Conservation (phyloP, 2,797 vertebrate species). For the Parauchenoglanis punctatus region DNA sequence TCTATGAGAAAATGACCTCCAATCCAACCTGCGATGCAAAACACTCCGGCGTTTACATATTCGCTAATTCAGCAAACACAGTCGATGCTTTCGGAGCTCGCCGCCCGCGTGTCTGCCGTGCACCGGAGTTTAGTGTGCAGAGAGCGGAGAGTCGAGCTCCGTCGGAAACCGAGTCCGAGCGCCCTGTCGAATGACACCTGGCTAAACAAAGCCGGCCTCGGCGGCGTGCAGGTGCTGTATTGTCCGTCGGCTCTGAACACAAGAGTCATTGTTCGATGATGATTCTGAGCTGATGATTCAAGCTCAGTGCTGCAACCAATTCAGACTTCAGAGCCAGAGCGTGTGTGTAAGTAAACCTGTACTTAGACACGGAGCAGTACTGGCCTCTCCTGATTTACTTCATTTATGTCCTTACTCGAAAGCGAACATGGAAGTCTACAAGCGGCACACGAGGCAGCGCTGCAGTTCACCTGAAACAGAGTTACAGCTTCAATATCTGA, state of each 20-base stretch:
- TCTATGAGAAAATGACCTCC: background rate
- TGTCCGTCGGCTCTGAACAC: background rate
- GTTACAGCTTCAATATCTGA: background rate
- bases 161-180: background rate
- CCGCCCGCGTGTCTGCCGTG: background rate
- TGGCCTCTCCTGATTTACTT: background rate
- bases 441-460: background rate
- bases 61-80: background rate
- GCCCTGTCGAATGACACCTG: constrained; percentile 5
- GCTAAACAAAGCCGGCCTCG: constrained; percentile 7
- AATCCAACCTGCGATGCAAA: background rate
- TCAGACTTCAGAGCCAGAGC: background rate
- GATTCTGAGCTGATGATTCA: background rate
- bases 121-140: background rate
- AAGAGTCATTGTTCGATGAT: background rate
- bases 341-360: background rate
- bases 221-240: constrained; percentile 1
- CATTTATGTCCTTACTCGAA: background rate
- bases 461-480: background rate
- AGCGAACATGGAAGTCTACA: background rate
- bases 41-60: background rate
- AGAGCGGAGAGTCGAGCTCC: background rate
- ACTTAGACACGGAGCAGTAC: background rate
- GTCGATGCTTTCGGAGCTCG: background rate
- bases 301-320: background rate